A percentile compares a stretch with the other conserved stretches of the same genome.
phyloP scores from a whole-genome alignment of 2,888 invertebrate species.

The Troilus luridus region DNA sequence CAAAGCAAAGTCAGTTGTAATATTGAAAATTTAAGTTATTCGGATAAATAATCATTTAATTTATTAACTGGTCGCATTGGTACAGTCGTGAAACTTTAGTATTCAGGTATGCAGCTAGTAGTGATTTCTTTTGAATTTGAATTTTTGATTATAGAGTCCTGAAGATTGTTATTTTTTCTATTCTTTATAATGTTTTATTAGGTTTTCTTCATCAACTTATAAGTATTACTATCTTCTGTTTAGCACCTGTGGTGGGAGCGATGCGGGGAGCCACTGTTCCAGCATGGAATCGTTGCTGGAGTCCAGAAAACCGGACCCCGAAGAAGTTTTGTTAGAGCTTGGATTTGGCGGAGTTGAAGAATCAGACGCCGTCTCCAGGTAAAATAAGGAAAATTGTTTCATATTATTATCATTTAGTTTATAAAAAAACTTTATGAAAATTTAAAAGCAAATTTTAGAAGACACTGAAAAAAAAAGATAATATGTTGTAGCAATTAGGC shows the following conservation, averaged over 20 bases:
- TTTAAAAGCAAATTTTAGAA: no score
- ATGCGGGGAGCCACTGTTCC: slow-evolving; percentile 67
- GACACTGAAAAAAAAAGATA: no score
- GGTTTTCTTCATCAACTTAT: slow-evolving; percentile 11
- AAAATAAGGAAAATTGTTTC: neutral
- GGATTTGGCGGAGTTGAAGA: slow-evolving; percentile 70
- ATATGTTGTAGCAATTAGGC: no score
- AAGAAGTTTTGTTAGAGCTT: slow-evolving; percentile 85
- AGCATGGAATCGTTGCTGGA: slow-evolving; percentile 87
- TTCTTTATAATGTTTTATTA: slow-evolving; percentile 51
- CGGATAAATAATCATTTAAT: neutral
- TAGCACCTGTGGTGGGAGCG: slow-evolving; percentile 66
- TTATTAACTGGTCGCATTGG: neutral
- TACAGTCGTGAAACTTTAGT: neutral
- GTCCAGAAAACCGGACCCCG: slow-evolving; percentile 88
- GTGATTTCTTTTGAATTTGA: neutral
- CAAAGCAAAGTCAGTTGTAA: neutral
- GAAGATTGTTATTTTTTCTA: neutral
- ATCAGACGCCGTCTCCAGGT: slow-evolving; percentile 69
- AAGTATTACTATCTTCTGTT: slow-evolving; percentile 58
- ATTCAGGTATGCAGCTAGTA: neutral
- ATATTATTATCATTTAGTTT: neutral
- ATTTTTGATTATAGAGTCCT: no score
- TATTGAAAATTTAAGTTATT: neutral
- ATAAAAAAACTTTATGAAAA: no score